phyloP scores from a whole-genome alignment of 2,113 vertebrate species.

The Acanthochromis polyacanthus region DNA sequence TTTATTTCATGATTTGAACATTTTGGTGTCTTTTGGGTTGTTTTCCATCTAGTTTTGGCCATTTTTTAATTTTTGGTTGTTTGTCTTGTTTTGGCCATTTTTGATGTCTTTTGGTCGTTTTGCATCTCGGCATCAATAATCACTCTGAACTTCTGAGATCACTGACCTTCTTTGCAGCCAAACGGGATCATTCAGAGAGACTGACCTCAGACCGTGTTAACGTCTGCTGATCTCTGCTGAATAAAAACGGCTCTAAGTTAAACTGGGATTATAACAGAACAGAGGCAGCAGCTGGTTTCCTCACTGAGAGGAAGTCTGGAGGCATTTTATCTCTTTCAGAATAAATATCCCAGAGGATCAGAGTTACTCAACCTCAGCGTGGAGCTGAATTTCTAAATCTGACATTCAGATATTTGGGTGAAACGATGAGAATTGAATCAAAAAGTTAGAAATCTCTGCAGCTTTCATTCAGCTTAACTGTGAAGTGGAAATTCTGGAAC shows the following conservation, averaged over 20 bases:
- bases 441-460: too few species aligned
- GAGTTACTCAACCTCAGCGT: not conserved
- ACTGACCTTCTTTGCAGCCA: too few species aligned
- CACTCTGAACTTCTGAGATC: too few species aligned
- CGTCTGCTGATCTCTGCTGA: not conserved
- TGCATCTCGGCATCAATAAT: too few species aligned
- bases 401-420: not conserved
- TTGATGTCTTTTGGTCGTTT: too few species aligned
- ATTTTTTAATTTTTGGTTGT: too few species aligned
- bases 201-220: not conserved
- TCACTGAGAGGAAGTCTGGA: constrained; percentile 2
- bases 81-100: too few species aligned
- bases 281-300: constrained; percentile 23
- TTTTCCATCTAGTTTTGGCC: too few species aligned
- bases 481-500: too few species aligned
- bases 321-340: constrained; percentile 18
- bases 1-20: too few species aligned
- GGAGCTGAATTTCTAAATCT: not conserved
- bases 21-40: too few species aligned
- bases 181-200: not conserved
- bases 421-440: not conserved
- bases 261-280: constrained; percentile 18
- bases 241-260: constrained; percentile 10
- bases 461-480: too few species aligned
- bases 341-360: not conserved